Conservation (phyloP, 2,888 invertebrate genomes). For the Acleris sparsana region DNA sequence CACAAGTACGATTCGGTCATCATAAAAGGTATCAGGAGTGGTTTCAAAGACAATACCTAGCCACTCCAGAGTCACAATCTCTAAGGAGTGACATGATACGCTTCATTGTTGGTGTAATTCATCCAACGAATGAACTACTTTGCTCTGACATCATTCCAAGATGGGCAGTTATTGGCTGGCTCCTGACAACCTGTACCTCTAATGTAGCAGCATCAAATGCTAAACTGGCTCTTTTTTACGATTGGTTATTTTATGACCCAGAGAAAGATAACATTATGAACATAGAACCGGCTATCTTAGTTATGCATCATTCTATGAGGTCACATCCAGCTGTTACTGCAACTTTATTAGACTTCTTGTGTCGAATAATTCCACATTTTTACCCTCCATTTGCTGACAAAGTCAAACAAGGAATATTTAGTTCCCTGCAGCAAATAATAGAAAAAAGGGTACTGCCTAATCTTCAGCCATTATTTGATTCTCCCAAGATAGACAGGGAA, state of each 20-base stretch:
- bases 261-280: constrained; percentile 98
- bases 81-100: constrained; percentile 96
- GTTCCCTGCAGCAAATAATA: constrained; percentile 92
- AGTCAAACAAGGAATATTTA: constrained; percentile 91
- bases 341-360: constrained; percentile 94
- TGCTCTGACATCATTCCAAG: constrained; percentile 97
- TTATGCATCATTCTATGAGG: constrained; percentile 96
- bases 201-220: constrained; percentile 95
- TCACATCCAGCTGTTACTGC: constrained; percentile 96
- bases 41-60: constrained; percentile 96
- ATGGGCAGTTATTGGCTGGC: constrained; percentile 98
- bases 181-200: constrained; percentile 94
- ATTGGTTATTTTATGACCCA: constrained; percentile 96
- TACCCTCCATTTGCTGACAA: constrained; percentile 91
- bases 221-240: constrained; percentile 95
- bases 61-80: constrained; percentile 95
- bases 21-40: constrained; percentile 97
- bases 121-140: constrained; percentile 95
- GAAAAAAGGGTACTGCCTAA: constrained; percentile 96
- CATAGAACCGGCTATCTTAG: constrained; percentile 96
- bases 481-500: constrained; percentile 93
- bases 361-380: constrained; percentile 94
- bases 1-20: constrained; percentile 93
- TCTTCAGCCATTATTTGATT: constrained; percentile 93
- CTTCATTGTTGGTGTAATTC: constrained; percentile 96